These are phyloP conservation scores for Apoda limacodes DNA, from an alignment of 2,888 invertebrate species.

Conservation along the genomic window DNA sequence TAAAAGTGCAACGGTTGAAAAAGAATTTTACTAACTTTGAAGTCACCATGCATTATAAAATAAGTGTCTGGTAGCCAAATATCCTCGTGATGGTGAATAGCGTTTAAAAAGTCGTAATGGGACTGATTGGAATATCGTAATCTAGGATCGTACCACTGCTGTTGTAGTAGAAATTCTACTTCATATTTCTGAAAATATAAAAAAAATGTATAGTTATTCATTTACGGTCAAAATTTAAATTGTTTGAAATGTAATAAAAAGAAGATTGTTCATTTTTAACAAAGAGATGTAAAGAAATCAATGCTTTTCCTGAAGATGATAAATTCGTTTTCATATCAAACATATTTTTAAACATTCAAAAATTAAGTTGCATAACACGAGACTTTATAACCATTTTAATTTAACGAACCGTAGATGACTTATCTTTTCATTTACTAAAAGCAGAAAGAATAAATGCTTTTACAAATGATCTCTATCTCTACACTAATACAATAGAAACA, in stretches of 20 bases:
- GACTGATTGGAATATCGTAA: slow-evolving; percentile 90
- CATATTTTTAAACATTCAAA: too few relatives aligned
- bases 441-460: slow-evolving; percentile 1
- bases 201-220: too few relatives aligned
- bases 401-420: too few relatives aligned
- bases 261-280: too few relatives aligned
- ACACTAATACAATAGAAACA: slow-evolving; percentile 2
- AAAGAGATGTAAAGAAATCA: too few relatives aligned
- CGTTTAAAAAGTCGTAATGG: slow-evolving; percentile 89
- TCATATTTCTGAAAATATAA: slow-evolving; percentile 86
- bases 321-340: too few relatives aligned
- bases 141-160: slow-evolving; percentile 94
- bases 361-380: too few relatives aligned
- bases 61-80: slow-evolving; percentile 96
- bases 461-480: background rate
- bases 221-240: too few relatives aligned
- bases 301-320: too few relatives aligned
- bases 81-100: slow-evolving; percentile 91
- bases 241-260: too few relatives aligned
- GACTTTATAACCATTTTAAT: too few relatives aligned
- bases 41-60: slow-evolving; percentile 97
- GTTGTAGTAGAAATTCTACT: slow-evolving; percentile 93
- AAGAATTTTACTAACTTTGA: slow-evolving; percentile 68
- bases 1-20: background rate
- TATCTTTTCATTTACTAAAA: too few relatives aligned